Evolutionary conservation across 2,113 vertebrate species (phyloP).

Genomic region (Nansenia antarctica): DNA sequence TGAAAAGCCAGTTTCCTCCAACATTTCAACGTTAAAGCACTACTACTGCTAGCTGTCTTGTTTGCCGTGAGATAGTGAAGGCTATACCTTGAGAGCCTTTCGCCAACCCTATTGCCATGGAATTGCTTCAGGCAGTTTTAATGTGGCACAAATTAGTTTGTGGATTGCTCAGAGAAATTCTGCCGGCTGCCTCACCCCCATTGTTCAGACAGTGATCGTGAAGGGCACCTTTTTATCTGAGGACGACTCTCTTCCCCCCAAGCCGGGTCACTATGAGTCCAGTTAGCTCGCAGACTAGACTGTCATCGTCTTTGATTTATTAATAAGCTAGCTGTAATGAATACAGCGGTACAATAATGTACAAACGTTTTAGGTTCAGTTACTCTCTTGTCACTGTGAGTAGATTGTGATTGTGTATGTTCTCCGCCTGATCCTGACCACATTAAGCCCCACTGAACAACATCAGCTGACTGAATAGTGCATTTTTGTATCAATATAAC

Average conservation of each 20-base stretch:
- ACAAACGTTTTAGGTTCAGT: constrained; percentile 37
- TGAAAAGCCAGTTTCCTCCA: constrained; percentile 45
- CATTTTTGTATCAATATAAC: neutral
- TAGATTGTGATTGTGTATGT: constrained; percentile 14
- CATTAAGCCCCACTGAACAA: constrained; percentile 26
- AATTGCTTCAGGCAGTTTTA: neutral
- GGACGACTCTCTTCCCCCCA: constrained; percentile 8
- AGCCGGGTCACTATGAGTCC: constrained; percentile 7
- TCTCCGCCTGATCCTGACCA: constrained; percentile 27
- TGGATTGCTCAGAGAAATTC: constrained; percentile 22
- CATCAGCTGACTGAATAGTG: constrained; percentile 3
- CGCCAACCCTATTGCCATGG: constrained; percentile 8
- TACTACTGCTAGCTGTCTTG: constrained; percentile 32
- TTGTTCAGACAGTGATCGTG: constrained; percentile 40
- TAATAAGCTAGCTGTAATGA: constrained; percentile 57
- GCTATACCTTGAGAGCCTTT: constrained; percentile 10
- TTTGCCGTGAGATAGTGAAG: constrained; percentile 1
- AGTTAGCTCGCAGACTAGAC: constrained; percentile 24
- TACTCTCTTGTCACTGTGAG: constrained; percentile 41
- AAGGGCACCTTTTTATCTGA: constrained; percentile 24
- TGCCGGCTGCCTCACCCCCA: constrained; percentile 32
- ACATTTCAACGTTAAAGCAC: constrained; percentile 30
- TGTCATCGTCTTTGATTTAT: constrained; percentile 43
- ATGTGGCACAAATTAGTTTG: constrained; percentile 48
- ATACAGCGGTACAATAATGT: constrained; percentile 36